Evolutionary conservation across 2,113 vertebrate genomes (phyloP).

Genomic region (Anser cygnoides): DNA sequence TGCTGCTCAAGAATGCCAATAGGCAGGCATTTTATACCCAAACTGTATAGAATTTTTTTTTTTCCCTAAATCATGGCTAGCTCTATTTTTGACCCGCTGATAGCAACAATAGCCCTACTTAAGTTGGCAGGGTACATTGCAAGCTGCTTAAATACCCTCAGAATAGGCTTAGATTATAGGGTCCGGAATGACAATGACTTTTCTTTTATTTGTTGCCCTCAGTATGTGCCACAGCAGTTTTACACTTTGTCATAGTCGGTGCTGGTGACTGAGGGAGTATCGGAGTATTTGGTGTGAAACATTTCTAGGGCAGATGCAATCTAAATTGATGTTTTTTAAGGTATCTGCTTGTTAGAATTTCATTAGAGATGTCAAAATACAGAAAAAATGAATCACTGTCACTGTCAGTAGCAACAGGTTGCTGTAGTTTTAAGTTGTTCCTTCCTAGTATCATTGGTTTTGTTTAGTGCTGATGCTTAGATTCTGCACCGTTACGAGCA

Average conservation of each 20-base stretch:
- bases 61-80: rapidly evolving
- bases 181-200: neutral
- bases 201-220: neutral
- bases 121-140: neutral
- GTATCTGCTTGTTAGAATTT: neutral
- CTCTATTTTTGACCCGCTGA: neutral
- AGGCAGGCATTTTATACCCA: neutral
- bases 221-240: neutral
- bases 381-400: neutral
- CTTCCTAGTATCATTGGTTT: neutral
- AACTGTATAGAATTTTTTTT: neutral
- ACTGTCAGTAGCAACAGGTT: neutral
- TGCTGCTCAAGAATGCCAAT: neutral
- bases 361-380: neutral
- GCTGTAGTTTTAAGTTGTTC: neutral
- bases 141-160: neutral
- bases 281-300: neutral
- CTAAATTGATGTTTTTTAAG: neutral
- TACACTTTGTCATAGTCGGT: neutral
- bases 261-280: neutral
- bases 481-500: neutral
- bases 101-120: neutral
- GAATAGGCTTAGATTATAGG: neutral
- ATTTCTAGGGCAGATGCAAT: neutral
- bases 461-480: neutral